A percentile compares a stretch with the other conserved stretches of the same genome.
Conservation (phyloP, 2,797 vertebrate genomes). For the Silurus aristotelis region DNA sequence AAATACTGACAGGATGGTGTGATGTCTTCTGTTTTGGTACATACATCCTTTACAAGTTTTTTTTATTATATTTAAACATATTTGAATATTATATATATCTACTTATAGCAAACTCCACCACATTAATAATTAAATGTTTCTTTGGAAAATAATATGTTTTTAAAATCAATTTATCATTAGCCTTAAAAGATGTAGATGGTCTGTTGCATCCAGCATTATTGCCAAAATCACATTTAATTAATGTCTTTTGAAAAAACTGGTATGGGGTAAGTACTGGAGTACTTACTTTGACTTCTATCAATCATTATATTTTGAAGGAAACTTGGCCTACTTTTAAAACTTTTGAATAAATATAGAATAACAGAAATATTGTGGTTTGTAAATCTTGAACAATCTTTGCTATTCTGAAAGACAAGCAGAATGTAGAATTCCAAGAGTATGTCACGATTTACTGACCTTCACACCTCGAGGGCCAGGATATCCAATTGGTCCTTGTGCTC, state of each 20-base stretch:
- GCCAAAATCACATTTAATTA: neutral
- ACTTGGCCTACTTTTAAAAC: neutral
- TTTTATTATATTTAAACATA: no score
- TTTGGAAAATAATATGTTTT: neutral
- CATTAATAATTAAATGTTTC: neutral
- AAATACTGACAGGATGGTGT: neutral
- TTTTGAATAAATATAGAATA: neutral
- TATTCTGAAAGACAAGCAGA: neutral
- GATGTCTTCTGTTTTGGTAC: neutral
- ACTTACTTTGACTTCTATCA: neutral
- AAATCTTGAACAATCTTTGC: neutral
- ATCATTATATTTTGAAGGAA: neutral
- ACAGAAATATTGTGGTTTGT: neutral
- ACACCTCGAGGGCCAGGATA: conserved; percentile 94
- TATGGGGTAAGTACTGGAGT: neutral
- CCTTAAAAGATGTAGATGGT: neutral
- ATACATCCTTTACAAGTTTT: no score
- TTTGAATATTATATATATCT: neutral
- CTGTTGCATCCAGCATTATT: neutral
- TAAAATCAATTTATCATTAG: neutral
- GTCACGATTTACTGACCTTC: conserved; percentile 81
- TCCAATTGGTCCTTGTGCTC: conserved; percentile 94
- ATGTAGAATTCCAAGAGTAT: neutral
- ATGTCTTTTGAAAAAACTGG: neutral
- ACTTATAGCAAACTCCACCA: neutral